Base-by-base conservation (phyloP, 2,113 vertebrate species). In the Anhinga rufa region DNA sequence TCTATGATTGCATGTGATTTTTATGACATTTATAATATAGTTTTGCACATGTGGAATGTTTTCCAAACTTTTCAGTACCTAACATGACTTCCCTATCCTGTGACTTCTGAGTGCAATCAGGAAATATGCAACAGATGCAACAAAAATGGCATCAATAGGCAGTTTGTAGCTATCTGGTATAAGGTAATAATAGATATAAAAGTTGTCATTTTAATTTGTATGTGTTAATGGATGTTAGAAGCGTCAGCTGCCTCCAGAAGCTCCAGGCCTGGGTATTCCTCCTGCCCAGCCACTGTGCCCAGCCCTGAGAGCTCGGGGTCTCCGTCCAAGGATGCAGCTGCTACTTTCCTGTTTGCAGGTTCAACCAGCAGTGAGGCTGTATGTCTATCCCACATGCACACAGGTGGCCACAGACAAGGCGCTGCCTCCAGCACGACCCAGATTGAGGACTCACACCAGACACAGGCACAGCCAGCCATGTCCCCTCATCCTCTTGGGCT, bases 261-360 rank as follows among this genome's bases (percentile, higher is more conserved):
- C 49, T 81, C 29, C 6, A 1, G 1, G 25, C 24, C 36, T 31
- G 26, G 15, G 7, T 6, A 74, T 78, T 78, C 31, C 20, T 85
- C 18, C 31, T 66, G 17, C 12, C 34, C 36, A 69, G 32, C 10
- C 32, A 18, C 34, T 31, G 14, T 5, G 8, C 17, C 25, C 28
- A 64, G 31, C 6, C 5, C 48, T 4, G 5, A 55, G 17, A 60
- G 10, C 6, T 54, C 0, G 0, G 12, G 7, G 13, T 85, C 19
- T 64, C 32, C 2, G 1, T 14, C 11, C 19, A 44, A 64, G 38
- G 32, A 76, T 3, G 8, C 3, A 36, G 22, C 7, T 77, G n/a
- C 31, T 69, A 5, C 4, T 29, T 71, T 80, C n/a, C 26, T 21
- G 15, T 72, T 61, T 38, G 22, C 14, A 79, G 12, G 15, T 71